Evolutionary conservation across 2,113 vertebrate species (phyloP).

Genomic region (zebrafish (Danio rerio)): GRCz12tu NC_133194.1:4500501-4501000

Average conservation of each 20-base stretch:
- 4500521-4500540: too few species aligned
- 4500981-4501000: too few species aligned
- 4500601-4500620: too few species aligned
- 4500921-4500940: too few species aligned
- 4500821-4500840: background rate
- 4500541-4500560: too few species aligned
- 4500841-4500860: background rate
- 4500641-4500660: background rate
- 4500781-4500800: background rate
- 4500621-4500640: background rate
- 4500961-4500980: too few species aligned
- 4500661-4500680: background rate
- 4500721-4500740: background rate
- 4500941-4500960: too few species aligned
- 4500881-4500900: too few species aligned
- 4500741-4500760: background rate
- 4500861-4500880: background rate
- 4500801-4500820: background rate
- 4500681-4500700: constrained; percentile 3
- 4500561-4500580: background rate
- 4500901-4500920: too few species aligned
- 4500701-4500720: background rate
- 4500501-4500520: too few species aligned
- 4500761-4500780: background rate
- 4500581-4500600: background rate